phyloP scores from a whole-genome alignment of 2,113 vertebrate genomes.

The Telmatochromis sp. region DNA sequence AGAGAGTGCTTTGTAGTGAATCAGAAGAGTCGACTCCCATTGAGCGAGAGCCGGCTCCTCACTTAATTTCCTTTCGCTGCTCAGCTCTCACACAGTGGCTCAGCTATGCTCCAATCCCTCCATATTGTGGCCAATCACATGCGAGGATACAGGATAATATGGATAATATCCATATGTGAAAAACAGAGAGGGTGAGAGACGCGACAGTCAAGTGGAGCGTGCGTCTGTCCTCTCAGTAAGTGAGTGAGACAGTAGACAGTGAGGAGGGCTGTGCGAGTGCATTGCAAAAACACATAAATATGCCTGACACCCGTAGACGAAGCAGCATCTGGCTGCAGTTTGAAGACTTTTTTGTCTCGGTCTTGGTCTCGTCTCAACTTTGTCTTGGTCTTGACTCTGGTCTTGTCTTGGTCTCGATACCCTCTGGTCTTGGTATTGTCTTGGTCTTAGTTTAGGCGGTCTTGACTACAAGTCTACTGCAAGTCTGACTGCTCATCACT shows the following conservation, averaged over 20 bases:
- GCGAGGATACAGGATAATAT: background rate
- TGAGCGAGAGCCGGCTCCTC: rapidly evolving
- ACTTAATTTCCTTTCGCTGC: background rate
- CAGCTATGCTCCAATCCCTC: background rate
- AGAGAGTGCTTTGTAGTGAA: background rate
- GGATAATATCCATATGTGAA: background rate
- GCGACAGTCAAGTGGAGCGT: background rate
- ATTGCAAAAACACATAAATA: background rate
- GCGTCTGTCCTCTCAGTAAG: background rate
- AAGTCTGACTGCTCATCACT: background rate
- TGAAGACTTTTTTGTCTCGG: background rate
- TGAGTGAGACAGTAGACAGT: background rate
- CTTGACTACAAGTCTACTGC: background rate
- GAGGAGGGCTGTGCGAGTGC: background rate
- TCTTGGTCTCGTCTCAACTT: background rate
- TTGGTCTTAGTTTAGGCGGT: background rate
- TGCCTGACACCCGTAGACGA: background rate
- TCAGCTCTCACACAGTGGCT: background rate
- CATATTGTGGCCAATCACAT: background rate
- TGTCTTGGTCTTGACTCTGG: background rate
- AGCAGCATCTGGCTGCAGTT: background rate
- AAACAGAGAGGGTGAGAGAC: background rate
- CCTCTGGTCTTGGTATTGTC: background rate
- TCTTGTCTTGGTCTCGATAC: background rate
- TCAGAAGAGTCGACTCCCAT: no score